Evolutionary conservation across 2,888 invertebrate species (phyloP).

Genomic region (Nebria salina): DNA sequence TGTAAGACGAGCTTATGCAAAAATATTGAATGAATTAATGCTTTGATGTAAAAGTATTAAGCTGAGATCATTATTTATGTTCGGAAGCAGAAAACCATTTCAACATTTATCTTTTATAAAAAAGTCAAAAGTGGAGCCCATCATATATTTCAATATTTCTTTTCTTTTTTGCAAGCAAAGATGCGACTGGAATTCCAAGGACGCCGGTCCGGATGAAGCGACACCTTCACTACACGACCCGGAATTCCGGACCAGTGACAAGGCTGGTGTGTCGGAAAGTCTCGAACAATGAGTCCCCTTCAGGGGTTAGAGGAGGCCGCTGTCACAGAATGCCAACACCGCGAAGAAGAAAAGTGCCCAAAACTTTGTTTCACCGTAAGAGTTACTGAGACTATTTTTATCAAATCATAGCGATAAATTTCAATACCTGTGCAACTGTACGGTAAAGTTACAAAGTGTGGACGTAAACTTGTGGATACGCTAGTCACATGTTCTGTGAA

Average conservation of each 20-base stretch:
- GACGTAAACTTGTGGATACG: conserved; percentile 14
- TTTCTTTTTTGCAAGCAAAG: not conserved
- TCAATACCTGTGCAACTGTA: conserved; percentile 45
- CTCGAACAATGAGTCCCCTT: not conserved
- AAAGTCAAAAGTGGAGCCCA: conserved; percentile 8
- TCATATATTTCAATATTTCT: conserved; percentile 27
- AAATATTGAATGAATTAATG: not conserved
- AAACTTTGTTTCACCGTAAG: conserved; percentile 32
- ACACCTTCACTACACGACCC: not conserved
- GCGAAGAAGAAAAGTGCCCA: not conserved
- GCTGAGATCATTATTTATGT: conserved; percentile 24
- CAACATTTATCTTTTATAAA: not conserved
- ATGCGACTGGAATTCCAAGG: not conserved
- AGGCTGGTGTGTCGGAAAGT: not conserved
- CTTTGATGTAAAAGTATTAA: conserved; percentile 11
- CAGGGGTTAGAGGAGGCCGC: not conserved
- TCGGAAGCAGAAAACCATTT: conserved; percentile 4
- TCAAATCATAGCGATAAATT: conserved; percentile 44
- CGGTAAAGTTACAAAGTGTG: conserved; percentile 21
- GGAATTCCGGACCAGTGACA: conserved; percentile 1
- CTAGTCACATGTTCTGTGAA: not conserved
- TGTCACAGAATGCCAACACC: not conserved
- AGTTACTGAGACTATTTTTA: conserved; percentile 38
- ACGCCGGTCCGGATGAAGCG: not conserved
- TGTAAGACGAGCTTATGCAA: not conserved